Conservation (phyloP, 1,140 invertebrate genomes). For the Apis dorsata region DNA sequence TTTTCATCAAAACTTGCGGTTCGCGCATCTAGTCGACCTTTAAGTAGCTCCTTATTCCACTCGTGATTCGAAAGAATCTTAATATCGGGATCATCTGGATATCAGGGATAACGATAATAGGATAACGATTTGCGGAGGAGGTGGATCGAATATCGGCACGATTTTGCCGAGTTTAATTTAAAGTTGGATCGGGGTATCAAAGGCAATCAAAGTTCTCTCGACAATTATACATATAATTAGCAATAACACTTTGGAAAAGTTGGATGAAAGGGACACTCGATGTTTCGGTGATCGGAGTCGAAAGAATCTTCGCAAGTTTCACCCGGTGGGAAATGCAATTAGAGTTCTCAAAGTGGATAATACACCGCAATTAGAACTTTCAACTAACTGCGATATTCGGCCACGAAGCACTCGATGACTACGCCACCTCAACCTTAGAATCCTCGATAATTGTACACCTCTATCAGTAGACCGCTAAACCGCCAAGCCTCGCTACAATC, state of each 20-base stretch:
- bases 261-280: not conserved
- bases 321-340: not conserved
- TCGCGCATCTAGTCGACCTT: not conserved
- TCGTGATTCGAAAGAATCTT: not conserved
- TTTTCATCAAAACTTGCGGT: conserved; percentile 70
- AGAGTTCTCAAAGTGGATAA: conserved; percentile 17
- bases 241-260: not conserved
- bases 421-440: not conserved
- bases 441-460: conserved; percentile 1
- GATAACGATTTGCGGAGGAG: too few species aligned
- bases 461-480: not conserved
- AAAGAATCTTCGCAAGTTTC: conserved; percentile 7
- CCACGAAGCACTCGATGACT: conserved; percentile 1
- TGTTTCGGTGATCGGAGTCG: conserved; percentile 14
- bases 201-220: not conserved
- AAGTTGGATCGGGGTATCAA: not conserved
- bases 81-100: too few species aligned
- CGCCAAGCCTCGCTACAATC: not conserved
- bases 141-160: not conserved
- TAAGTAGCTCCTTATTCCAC: not conserved
- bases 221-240: not conserved
- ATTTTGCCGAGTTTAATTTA: not conserved
- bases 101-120: too few species aligned
- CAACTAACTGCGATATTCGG: conserved; percentile 4
- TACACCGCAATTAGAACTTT: conserved; percentile 22